Evolutionary conservation across 1,140 invertebrate genomes (phyloP).

Genomic region (Maniola jurtina): DNA sequence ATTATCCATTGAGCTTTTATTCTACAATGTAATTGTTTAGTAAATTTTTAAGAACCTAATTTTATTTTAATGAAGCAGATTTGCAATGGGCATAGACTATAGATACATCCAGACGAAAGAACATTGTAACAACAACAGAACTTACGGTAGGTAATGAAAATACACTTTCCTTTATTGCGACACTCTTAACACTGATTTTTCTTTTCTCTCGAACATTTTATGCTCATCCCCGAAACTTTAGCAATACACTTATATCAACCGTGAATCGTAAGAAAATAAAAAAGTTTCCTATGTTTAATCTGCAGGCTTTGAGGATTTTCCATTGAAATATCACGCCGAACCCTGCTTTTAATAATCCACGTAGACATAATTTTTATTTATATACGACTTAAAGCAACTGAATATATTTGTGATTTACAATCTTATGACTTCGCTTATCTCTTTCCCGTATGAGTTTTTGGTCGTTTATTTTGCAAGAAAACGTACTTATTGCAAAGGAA

Average conservation of each 20-base stretch:
- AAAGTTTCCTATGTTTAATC: constrained; percentile 75
- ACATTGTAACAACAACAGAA: constrained; percentile 44
- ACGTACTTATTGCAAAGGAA: constrained; percentile 11
- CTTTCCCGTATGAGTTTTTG: constrained; percentile 22
- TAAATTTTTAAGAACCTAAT: too few species aligned
- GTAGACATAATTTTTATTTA: constrained; percentile 56
- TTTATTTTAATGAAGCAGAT: too few species aligned
- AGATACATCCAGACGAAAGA: neutral
- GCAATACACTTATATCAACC: constrained; percentile 77
- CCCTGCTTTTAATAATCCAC: constrained; percentile 68
- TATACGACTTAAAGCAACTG: constrained; percentile 38
- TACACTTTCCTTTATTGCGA: constrained; percentile 68
- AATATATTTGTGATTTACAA: constrained; percentile 30
- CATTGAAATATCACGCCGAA: constrained; percentile 64
- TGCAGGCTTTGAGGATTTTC: constrained; percentile 69
- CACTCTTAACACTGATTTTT: constrained; percentile 72
- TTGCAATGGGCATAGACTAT: too few species aligned
- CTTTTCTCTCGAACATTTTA: constrained; percentile 69
- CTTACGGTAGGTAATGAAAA: constrained; percentile 65
- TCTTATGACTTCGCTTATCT: constrained; percentile 28
- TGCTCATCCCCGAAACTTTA: constrained; percentile 75
- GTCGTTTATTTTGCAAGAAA: neutral
- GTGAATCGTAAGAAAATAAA: constrained; percentile 68
- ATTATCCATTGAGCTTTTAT: too few species aligned
- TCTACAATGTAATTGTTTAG: too few species aligned